Evolutionary conservation across 2,797 vertebrate species (phyloP), one percentile per base, ranked within the genome.

Genomic region (Chiloscyllium punctatum): DNA sequence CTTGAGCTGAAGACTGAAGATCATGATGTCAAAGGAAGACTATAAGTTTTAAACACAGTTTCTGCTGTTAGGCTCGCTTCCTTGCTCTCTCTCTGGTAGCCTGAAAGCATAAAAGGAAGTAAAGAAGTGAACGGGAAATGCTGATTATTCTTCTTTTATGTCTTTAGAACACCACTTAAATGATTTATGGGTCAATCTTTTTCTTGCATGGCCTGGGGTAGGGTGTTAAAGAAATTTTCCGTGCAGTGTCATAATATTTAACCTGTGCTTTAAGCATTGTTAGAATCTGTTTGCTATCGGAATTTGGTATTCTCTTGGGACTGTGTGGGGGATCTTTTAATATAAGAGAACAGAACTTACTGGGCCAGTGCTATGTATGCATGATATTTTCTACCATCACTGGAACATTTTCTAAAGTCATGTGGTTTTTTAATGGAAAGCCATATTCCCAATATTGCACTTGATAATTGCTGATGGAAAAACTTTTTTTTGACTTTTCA

Each of bases 401-500:
- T 68, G 16, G 53, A 68, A 68, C 90, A 68, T 69, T 92, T 68
- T 21, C 37, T 9, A 68, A 92, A 92, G 18, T n/a, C 18, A 9
- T 30, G 57, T 92, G n/a, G n/a, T 91, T 68, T 37, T 69, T 23
- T 23, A 48, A 84, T 37, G 15, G 16, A 84, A n/a, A 33, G 18
- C 62, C 62, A 42, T 69, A 42, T 37, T 69, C 90, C 90, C 66
- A 33, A 69, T 69, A 42, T 92, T 92, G 90, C 69, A 68, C 21
- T 2, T 25, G 33, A 62, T 42, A 69, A n/a, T 92, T 42, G 21
- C 21, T n/a, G n/a, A 42, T 92, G 33, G 69, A 92, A 68, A 92
- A 42, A 25, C 7, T 92, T 92, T 42, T 92, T 57, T 37, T 92
- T 92, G 90, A 92, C 62, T 69, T 92, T 92, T 92, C 90, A 69